Base-by-base conservation (phyloP, 2,888 invertebrate genomes). In the Drosophila prostipennis region DNA sequence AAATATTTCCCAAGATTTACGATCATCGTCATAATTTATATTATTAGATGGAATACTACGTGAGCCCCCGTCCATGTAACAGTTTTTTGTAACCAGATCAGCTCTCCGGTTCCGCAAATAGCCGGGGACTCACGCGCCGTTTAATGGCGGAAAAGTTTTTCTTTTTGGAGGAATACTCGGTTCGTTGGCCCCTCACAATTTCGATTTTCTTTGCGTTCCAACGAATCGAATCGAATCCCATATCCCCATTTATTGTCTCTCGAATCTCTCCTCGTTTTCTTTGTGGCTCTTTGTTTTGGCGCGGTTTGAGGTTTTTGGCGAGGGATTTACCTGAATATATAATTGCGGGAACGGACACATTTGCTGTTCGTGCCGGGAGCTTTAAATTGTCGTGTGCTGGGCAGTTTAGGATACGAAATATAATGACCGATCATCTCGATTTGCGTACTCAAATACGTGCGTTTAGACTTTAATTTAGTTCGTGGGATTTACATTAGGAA, bases 291-390 rank as follows among this genome's bases (percentile, higher is more conserved):
- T 52, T 52, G 45, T 48, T 57, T 67, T 67, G 43, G 36, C 32
- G 11, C 7, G 29, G 29, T 11, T 34, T 34, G 26, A 29, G 48
- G 46, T 63, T 65, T 67, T 46, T 74, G 67, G 61, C 51, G 69
- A 82, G 89, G 88, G 88, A 86, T 88, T 88, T 79, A 79, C 83
- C 87, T 74, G 83, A 78, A 87, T 87, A 68, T 58, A 69, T 82
- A 86, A 87, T 79, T 52, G 54, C 39, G 7, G 45, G 34, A 63
- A 26, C 54, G 54, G 43, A 52, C 74, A 29, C 63, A 78, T 79
- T 86, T 74, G 80, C 72, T 68, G 86, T 71, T 81, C 81, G 88
- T 87, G 88, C 77, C 72, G 77, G 60, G 64, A 61, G 77, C 71
- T 74, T 79, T 77, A 79, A 82, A 87, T 81, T 67, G 70, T 67